phyloP scores from a whole-genome alignment of 2,888 invertebrate genomes.

The Anthophora plumipes region DNA sequence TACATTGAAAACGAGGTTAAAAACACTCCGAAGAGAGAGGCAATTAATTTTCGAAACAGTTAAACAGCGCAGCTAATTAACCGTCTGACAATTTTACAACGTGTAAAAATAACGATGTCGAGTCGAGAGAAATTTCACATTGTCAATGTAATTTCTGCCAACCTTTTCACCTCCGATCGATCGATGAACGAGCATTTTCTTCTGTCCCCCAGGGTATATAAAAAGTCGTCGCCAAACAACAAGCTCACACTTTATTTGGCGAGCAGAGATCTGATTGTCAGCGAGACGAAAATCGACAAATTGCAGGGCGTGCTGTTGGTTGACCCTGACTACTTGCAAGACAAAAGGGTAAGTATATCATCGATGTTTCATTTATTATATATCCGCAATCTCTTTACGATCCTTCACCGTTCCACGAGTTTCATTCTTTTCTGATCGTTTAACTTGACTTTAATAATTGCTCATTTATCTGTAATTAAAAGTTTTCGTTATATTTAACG shows the following conservation, averaged over 20 bases:
- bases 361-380: neutral
- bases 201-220: slow-evolving; percentile 89
- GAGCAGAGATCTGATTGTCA: slow-evolving; percentile 92
- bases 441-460: too few species aligned
- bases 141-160: too few species aligned
- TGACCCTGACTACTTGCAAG: slow-evolving; percentile 94
- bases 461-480: too few species aligned
- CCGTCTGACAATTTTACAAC: neutral
- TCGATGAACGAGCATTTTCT: neutral
- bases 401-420: neutral
- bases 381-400: neutral
- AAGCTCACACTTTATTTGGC: slow-evolving; percentile 93
- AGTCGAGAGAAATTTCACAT: too few species aligned
- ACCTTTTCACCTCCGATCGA: neutral
- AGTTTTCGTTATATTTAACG: too few species aligned
- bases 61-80: neutral
- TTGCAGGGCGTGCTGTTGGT: slow-evolving; percentile 96
- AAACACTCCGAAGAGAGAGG: too few species aligned
- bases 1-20: too few species aligned
- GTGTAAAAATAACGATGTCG: neutral
- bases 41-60: too few species aligned
- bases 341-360: slow-evolving; percentile 88
- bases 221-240: slow-evolving; percentile 94
- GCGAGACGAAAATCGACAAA: slow-evolving; percentile 90
- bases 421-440: too few species aligned